Evolutionary conservation across 2,113 vertebrate genomes (phyloP).

Genomic region (Caranx melampygus): DNA sequence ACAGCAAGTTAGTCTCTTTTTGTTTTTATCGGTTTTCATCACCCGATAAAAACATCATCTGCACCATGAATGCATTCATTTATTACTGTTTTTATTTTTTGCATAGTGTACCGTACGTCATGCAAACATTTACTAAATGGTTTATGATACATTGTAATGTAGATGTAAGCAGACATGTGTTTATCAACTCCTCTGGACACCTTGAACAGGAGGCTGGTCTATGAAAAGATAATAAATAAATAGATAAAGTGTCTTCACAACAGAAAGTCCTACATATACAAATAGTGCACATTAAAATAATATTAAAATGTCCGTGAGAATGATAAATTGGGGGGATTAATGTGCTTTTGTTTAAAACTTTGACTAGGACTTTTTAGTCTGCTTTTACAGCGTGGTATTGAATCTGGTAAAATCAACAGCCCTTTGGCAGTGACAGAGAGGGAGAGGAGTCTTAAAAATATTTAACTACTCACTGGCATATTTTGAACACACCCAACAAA

Average conservation of each 20-base stretch:
- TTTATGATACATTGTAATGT: background rate
- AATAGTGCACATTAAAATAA: no score
- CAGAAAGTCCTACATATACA: no score
- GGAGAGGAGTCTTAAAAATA: slow-evolving; percentile 2
- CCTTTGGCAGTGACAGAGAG: slow-evolving; percentile 1
- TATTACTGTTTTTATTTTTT: no score
- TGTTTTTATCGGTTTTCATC: no score
- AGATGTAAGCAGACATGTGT: background rate
- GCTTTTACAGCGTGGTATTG: background rate
- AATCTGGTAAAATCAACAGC: background rate
- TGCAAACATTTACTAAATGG: background rate
- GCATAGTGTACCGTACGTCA: no score
- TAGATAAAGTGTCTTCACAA: no score
- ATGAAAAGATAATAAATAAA: background rate
- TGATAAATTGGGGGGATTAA: no score
- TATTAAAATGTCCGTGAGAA: no score
- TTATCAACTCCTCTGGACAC: background rate
- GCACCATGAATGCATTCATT: no score
- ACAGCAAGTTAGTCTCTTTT: no score
- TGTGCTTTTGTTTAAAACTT: background rate
- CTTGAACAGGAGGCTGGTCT: background rate
- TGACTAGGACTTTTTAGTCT: background rate
- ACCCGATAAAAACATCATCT: no score
- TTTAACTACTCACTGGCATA: slow-evolving; percentile 5
- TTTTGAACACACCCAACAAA: background rate